These are phyloP conservation scores for Cheumatopsyche charites DNA, from an alignment of 1,140 invertebrate genomes.

Conservation along the genomic window DNA sequence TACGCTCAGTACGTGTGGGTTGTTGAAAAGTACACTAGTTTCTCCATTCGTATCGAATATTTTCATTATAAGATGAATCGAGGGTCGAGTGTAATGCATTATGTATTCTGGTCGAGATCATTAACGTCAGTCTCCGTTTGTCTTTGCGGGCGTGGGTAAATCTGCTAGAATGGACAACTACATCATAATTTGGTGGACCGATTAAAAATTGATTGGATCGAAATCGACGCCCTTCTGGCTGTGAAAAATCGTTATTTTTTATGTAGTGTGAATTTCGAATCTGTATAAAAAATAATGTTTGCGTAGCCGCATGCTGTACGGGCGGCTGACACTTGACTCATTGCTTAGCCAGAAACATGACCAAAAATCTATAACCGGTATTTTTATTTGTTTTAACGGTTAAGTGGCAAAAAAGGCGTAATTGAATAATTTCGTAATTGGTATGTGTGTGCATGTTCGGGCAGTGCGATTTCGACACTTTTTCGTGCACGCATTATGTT, in stretches of 20 bases:
- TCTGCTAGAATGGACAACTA: background rate
- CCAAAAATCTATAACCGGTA: conserved; percentile 26
- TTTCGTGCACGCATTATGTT: conserved; percentile 15
- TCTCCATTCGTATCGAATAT: too few species aligned
- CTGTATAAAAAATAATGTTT: too few species aligned
- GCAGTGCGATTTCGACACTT: conserved; percentile 14
- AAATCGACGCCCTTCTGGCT: too few species aligned
- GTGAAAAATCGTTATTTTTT: too few species aligned
- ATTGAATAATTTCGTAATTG: conserved; percentile 34
- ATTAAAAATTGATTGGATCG: background rate
- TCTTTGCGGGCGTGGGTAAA: conserved; percentile 10
- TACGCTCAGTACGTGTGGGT: background rate
- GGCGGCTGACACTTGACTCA: too few species aligned
- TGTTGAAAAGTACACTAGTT: too few species aligned
- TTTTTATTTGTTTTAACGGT: conserved; percentile 31
- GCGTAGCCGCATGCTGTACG: too few species aligned
- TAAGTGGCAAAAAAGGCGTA: conserved; percentile 32
- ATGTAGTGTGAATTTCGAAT: too few species aligned
- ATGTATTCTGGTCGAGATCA: conserved; percentile 11
- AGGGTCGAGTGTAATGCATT: background rate
- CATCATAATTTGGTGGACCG: conserved; percentile 6
- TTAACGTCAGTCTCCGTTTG: conserved; percentile 31
- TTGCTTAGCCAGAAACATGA: conserved; percentile 3
- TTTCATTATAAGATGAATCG: too few species aligned
- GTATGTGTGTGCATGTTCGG: conserved; percentile 1